Base-by-base conservation (phyloP, 2,113 vertebrate species). In the Bubo bubo region DNA sequence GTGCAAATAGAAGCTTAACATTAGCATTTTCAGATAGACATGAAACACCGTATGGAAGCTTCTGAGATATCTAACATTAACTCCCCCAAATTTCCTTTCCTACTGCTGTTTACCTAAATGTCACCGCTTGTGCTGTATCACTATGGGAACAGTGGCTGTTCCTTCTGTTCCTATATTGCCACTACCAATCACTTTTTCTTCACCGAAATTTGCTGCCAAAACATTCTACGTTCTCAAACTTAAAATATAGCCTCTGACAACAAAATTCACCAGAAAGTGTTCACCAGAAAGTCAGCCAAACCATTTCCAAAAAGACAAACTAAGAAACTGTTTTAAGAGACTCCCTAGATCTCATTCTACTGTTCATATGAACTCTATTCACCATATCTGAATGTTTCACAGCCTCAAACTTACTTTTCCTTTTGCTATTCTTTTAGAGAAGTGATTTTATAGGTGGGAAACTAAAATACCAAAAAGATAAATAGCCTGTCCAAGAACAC, bases 41-140 rank as follows among this genome's bases (percentile, higher is more conserved):
- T 26, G 26, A 93, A 90, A 76, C n/a, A 73, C 76, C 9, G 32
- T 82, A 80, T 93, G 89, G 89, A 90, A 96, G 84, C 91, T 96
- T 95, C 90, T 83, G 93, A 97, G 93, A 95, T 94, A 95, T 90
- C 91, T 94, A 97, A 95, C 96, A 93, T 93, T 94, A 94, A 94
- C 93, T 94, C 96, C 96, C 59, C 91, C 96, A 82, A 97, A 95
- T 85, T 87, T 97, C 94, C 94, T 86, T 80, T 91, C 91, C 77
- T 85, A 86, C 89, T 95, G 86, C 73, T 87, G 86, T 96, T 95
- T 93, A 92, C 89, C 94, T 95, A 92, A 93, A 86, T 92, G 93
- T 95, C 93, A 94, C 70, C 79, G 94, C 75, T 96, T 94, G 72
- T 90, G 86, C 91, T 90, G 60, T 20, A 86, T 96, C 93, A 89